Percentiles rank a stretch among this genome's conserved stretches.
These are phyloP conservation scores for Callyntrura guangdongensis DNA, from an alignment of 2,888 invertebrate genomes.

Conservation along the genomic window DNA sequence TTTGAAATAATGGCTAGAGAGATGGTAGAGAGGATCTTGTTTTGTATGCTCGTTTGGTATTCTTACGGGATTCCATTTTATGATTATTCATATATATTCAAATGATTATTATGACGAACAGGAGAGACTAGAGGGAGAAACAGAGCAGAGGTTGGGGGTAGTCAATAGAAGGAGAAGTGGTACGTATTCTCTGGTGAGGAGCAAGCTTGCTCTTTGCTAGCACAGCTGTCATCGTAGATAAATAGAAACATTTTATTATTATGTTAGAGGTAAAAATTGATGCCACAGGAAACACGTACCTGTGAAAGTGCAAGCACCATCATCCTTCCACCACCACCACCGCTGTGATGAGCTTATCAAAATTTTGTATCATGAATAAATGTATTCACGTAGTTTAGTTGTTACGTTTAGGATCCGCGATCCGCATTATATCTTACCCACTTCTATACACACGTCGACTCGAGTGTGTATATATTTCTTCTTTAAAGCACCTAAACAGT, in stretches of 20 bases:
- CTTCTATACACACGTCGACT: too few relatives aligned
- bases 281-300: slow-evolving; percentile 75
- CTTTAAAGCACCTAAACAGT: too few relatives aligned
- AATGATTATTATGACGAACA: slow-evolving; percentile 65
- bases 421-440: slow-evolving; percentile 18
- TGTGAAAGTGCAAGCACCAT: slow-evolving; percentile 72
- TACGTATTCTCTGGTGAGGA: neutral
- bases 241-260: slow-evolving; percentile 59
- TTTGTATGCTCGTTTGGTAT: slow-evolving; percentile 47
- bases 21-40: slow-evolving; percentile 57
- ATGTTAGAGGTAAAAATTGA: slow-evolving; percentile 71
- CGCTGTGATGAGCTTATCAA: slow-evolving; percentile 71
- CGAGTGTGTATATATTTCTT: slow-evolving; percentile 1
- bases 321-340: slow-evolving; percentile 52
- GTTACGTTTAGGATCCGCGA: too few relatives aligned
- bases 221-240: slow-evolving; percentile 71
- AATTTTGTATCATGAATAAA: slow-evolving; percentile 42
- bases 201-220: slow-evolving; percentile 31
- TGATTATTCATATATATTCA: slow-evolving; percentile 74
- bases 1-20: slow-evolving; percentile 54
- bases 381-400: slow-evolving; percentile 38
- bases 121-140: too few relatives aligned
- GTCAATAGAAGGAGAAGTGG: neutral
- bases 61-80: slow-evolving; percentile 63
- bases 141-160: too few relatives aligned